Conservation (phyloP, 1,140 invertebrate species). For the Acromyrmex heyeri region DNA sequence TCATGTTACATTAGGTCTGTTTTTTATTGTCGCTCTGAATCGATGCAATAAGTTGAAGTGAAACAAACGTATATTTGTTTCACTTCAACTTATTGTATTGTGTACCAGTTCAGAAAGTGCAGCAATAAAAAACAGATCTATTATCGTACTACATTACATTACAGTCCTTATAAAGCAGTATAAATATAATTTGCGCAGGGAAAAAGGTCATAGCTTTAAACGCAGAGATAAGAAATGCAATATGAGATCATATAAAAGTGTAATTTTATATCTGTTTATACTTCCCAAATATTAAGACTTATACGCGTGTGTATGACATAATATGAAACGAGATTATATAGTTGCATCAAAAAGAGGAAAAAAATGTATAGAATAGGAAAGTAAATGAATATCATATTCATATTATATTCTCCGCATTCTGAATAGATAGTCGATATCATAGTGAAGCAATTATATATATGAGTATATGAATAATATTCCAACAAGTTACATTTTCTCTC, state of each 20-base stretch:
- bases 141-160: background rate
- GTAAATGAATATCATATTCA: background rate
- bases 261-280: conserved; percentile 18
- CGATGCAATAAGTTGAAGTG: too few relatives aligned
- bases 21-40: too few relatives aligned
- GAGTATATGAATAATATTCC: background rate
- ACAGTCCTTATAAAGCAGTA: background rate
- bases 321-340: conserved; percentile 17
- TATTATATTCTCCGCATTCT: conserved; percentile 14
- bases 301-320: background rate
- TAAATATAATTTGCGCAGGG: conserved; percentile 25
- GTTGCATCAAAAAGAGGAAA: background rate
- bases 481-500: background rate
- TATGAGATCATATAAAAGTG: conserved; percentile 15
- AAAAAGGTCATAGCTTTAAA: conserved; percentile 20
- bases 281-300: conserved; percentile 25
- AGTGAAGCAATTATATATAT: background rate
- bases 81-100: too few relatives aligned
- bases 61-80: too few relatives aligned
- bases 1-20: background rate
- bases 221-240: background rate
- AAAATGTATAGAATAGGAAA: background rate
- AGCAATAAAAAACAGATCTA: too few relatives aligned
- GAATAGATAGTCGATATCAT: background rate
- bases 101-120: too few relatives aligned